These are phyloP conservation scores for Odontophorus gujanensis DNA, from an alignment of 2,113 vertebrate species.

Conservation along the genomic window DNA sequence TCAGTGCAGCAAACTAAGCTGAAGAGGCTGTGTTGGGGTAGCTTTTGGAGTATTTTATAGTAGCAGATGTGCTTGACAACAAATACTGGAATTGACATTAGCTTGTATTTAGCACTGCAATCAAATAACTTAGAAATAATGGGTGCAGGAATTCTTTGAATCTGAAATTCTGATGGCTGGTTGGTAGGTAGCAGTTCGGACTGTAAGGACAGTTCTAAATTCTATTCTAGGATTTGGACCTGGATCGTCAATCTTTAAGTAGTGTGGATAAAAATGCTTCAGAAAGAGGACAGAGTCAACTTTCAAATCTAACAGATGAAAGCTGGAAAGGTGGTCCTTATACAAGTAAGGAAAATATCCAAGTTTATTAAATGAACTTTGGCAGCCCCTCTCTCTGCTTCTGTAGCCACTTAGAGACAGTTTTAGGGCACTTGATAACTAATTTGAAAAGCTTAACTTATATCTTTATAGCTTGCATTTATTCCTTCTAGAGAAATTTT, in stretches of 20 bases:
- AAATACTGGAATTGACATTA: not conserved
- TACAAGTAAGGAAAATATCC: conserved; percentile 75
- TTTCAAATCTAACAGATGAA: conserved; percentile 93
- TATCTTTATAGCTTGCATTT: not conserved
- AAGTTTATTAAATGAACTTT: not conserved
- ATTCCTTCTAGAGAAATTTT: not conserved
- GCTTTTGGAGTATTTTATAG: not conserved
- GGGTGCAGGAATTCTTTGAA: not conserved
- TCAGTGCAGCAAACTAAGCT: not conserved
- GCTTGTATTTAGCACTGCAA: not conserved
- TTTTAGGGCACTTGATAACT: not conserved
- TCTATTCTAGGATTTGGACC: conserved; percentile 87
- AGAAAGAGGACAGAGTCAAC: conserved; percentile 93
- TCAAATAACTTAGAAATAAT: not conserved
- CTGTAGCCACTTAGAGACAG: not conserved
- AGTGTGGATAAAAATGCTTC: conserved; percentile 94
- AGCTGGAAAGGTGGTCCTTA: conserved; percentile 91
- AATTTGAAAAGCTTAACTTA: not conserved
- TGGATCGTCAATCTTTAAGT: conserved; percentile 93
- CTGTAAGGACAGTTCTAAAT: not conserved
- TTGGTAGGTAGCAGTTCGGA: not conserved
- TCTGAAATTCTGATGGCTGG: not conserved
- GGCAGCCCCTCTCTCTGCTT: not conserved
- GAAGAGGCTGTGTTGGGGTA: not conserved
- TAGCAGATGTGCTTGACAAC: not conserved